A percentile compares a stretch with the other conserved stretches of the same genome.
Conservation (phyloP, 2,888 invertebrate genomes). For the Agrochola litura region DNA sequence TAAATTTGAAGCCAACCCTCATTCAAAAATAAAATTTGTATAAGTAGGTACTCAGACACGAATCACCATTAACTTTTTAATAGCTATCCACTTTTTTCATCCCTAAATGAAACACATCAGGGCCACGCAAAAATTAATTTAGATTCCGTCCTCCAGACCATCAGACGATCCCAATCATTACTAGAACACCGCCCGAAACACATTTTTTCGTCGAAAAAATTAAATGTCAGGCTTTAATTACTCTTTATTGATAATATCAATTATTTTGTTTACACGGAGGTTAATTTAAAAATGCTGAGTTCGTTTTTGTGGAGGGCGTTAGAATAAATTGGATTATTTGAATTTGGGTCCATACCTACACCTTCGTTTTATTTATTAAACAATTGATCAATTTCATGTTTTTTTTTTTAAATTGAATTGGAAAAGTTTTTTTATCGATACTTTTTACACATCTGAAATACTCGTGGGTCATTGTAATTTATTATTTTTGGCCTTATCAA, state of each 20-base stretch:
- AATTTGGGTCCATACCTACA: not conserved
- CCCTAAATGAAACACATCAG: conserved; percentile 14
- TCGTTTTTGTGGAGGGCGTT: conserved; percentile 8
- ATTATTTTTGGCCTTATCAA: conserved; percentile 25
- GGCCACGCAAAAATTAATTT: conserved; percentile 45
- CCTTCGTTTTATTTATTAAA: conserved; percentile 45
- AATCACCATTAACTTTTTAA: conserved; percentile 26
- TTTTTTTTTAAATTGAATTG: conserved; percentile 14
- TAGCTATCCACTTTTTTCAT: conserved; percentile 32
- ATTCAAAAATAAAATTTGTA: not conserved
- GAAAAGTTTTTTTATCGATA: conserved; percentile 39
- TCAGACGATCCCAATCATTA: conserved; percentile 58
- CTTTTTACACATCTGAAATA: conserved; percentile 37
- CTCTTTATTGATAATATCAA: conserved; percentile 61
- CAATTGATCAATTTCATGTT: conserved; percentile 37
- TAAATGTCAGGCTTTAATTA: conserved; percentile 59
- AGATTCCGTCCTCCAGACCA: conserved; percentile 15
- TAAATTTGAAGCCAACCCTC: not conserved
- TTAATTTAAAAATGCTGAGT: conserved; percentile 55
- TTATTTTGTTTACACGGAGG: conserved; percentile 51
- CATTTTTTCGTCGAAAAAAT: conserved; percentile 31
- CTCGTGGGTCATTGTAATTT: conserved; percentile 5
- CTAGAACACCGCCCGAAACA: conserved; percentile 25
- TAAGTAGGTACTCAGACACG: not conserved
- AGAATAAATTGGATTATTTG: conserved; percentile 50